Evolutionary conservation across 2,113 vertebrate genomes (phyloP), one percentile per base, ranked within the genome.

Genomic region (Cololabis saira): DNA sequence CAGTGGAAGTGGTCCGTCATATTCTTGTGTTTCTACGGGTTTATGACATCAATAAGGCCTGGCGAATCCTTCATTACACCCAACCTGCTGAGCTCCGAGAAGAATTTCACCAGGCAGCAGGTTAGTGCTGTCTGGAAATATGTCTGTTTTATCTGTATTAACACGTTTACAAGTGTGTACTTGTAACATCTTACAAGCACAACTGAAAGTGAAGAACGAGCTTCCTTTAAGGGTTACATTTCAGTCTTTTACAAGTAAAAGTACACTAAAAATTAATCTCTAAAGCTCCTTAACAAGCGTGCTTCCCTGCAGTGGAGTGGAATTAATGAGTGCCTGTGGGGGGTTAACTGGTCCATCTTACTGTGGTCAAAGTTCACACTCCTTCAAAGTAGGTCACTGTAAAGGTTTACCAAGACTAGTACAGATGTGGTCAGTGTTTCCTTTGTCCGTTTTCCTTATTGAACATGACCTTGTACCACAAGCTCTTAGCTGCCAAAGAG

Each of bases 41-140:
- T 97, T 76, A 92, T 96, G 94, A 52, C 83, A 0, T 94, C 95
- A 42, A 71, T 97, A 22, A 93, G 92, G 54, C 96, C 96, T 0
- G 95, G 95, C 1, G 96, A 97, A 71, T 90, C 95, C 14, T 97
- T 97, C 84, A 94, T 97, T 45, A 97, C 95, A 0, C 96, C 96
- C 0, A 91, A 92, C 64, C 92, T 97, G 5, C 90, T 96, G 68
- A 91, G 94, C 41, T 0, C 67, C 0, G 89, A 91, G 67, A 95
- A 93, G 87, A 96, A 97, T 87, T 96, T 97, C 89, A 95, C 95
- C 2, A 76, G 24, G 16, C 11, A 86, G 16, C 81, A 97, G 95
- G 95, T 93, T 17, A 6, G 93, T 79, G 13, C 7, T 16, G 15
- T 44, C 12, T 17, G 9, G 6, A 2, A 5, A n/a, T n/a, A 5